These are phyloP conservation scores for Anthopleura xanthogrammica DNA, from an alignment of 92 coral and sea anemone genomes.

Conservation along the genomic window DNA sequence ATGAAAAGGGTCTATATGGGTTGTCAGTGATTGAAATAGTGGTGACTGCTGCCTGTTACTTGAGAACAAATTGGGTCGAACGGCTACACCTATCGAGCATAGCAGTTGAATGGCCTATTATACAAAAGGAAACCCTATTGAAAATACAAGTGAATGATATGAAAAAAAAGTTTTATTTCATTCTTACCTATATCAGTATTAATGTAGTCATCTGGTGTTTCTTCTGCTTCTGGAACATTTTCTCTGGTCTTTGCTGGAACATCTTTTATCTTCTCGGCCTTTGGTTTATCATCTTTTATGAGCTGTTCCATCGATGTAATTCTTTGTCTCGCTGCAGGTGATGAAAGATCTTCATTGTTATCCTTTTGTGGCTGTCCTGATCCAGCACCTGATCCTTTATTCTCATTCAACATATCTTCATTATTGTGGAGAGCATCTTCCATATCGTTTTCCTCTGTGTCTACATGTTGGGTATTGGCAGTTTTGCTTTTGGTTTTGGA, in stretches of 20 bases:
- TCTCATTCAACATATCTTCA: neutral
- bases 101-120: too few species aligned
- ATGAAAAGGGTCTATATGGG: too few species aligned
- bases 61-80: too few species aligned
- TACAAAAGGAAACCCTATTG: too few species aligned
- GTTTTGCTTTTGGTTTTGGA: neutral
- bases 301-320: constrained; percentile 59
- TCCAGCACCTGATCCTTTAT: constrained; percentile 7
- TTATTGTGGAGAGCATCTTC: constrained; percentile 69
- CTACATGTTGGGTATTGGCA: constrained; percentile 16
- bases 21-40: too few species aligned
- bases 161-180: neutral
- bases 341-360: constrained; percentile 20
- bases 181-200: constrained; percentile 59
- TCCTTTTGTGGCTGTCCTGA: neutral
- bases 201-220: constrained; percentile 19
- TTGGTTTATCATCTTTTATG: constrained; percentile 44
- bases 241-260: constrained; percentile 41
- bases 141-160: too few species aligned
- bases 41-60: too few species aligned
- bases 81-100: too few species aligned
- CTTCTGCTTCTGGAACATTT: constrained; percentile 49
- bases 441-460: constrained; percentile 39
- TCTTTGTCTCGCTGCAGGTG: constrained; percentile 35
- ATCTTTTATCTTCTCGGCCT: constrained; percentile 35